Evolutionary conservation across 1,140 invertebrate genomes (phyloP).

Genomic region (Atta colombica): DNA sequence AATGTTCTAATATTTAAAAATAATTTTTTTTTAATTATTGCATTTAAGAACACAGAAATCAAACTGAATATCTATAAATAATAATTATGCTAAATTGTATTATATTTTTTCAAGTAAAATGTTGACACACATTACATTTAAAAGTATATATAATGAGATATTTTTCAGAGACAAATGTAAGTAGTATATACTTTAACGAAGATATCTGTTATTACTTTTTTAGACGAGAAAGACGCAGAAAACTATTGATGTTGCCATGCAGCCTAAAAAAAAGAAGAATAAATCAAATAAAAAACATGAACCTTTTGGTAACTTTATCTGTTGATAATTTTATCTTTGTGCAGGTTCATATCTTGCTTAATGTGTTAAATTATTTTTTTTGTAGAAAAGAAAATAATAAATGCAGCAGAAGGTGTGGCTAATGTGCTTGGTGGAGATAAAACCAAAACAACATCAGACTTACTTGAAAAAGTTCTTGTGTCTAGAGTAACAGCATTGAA

Average conservation of each 20-base stretch:
- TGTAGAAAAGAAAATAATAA: constrained; percentile 84
- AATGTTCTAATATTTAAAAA: neutral
- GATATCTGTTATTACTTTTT: neutral
- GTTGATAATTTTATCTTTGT: constrained; percentile 17
- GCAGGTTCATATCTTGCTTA: neutral
- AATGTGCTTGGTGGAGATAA: constrained; percentile 89
- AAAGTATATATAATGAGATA: neutral
- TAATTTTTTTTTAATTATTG: neutral
- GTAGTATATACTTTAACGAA: neutral
- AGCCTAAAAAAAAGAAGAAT: constrained; percentile 31
- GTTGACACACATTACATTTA: neutral
- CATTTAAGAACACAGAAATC: constrained; percentile 1
- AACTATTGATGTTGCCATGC: constrained; percentile 61
- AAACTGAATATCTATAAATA: constrained; percentile 26
- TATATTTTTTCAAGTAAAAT: neutral
- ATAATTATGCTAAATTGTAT: constrained; percentile 5
- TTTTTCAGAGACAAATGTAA: constrained; percentile 13
- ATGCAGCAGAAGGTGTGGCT: constrained; percentile 91
- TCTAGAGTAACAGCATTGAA: constrained; percentile 83
- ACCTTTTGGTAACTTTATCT: constrained; percentile 62
- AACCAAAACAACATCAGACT: constrained; percentile 91
- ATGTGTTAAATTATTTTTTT: constrained; percentile 54
- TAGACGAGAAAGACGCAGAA: constrained; percentile 33
- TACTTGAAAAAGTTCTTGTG: constrained; percentile 90
- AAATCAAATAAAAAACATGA: neutral